Evolutionary conservation across 2,888 invertebrate species (phyloP), one percentile per base, ranked within the genome.

Genomic region (Aspidapion aeneum): DNA sequence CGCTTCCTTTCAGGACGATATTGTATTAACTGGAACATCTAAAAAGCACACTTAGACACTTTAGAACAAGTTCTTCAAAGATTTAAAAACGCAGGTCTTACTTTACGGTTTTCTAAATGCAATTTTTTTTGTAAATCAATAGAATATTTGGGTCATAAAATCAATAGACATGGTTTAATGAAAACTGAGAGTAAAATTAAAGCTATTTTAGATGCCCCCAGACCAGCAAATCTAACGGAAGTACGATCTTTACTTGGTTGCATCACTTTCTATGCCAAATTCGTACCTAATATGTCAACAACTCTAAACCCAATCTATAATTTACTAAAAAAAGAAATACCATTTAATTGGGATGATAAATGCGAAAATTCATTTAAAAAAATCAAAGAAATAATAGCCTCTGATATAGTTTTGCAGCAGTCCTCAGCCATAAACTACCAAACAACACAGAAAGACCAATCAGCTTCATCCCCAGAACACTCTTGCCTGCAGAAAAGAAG

Each of bases 361-460:
- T 69, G 69, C 61, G 60, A 67, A n/a, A 7, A 9, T 9, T 58
- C 63, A 21, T 69, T 66, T 58, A 35, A 52, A 18, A 63, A 64
- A 50, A 63, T 68, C 1, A 69, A 69, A 52, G 49, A 62, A 20
- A 48, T 58, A 18, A 65, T 68, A 16, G 59, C 65, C 1, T 63
- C 64, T 18, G 67, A 65, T 57, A 57, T 55, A n/a, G 60, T 63
- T 58, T 57, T 69, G 58, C 58, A 9, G 67, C 64, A 18, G 58
- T 58, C 7, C 21, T 67, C n/a, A 55, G 51, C 9, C 69, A 68
- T 61, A 69, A 66, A 54, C 68, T 69, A 35, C 67, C 66, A 50
- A 68, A 73, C 68, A 73, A 74, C 9, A 63, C 63, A 51, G 73
- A 75, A 65, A 67, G 70, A 62, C n/a, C n/a, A n/a, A n/a, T n/a